Base-by-base conservation (phyloP, 2,888 invertebrate genomes). In the Orthosia gracilis region DNA sequence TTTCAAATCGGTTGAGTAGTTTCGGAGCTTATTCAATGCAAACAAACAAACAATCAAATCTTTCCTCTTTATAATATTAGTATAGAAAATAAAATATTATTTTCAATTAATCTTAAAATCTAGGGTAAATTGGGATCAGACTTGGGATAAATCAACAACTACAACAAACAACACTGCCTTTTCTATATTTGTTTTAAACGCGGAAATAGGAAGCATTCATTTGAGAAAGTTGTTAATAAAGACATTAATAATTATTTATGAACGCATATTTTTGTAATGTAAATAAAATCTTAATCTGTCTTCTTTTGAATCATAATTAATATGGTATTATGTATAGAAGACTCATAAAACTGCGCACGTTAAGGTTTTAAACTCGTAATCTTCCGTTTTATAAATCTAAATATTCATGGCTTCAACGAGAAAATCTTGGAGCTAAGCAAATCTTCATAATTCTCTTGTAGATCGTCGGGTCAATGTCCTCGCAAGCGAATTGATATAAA, bases 391-490 rank as follows among this genome's bases (percentile, higher is more conserved):
- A 58, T 54, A 76, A 72, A 40, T 70, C 49, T 73, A 66, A 85
- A 84, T 85, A 85, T 85, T 84, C 71, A 84, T 79, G 17, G 50
- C 23, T 58, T 17, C 26, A 12, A 55, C 31, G 69, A 74, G 75
- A 85, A 81, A 76, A 70, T 83, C 21, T 74, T 21, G 4, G 18
- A 63, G 23, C 26, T 76, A n/a, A 62, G 50, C 58, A 49, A 65
- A 69, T 73, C 62, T 82, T 52, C 54, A 71, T 71, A 69, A 55
- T 61, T 73, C 50, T 59, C 50, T 50, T 66, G 63, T 49, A 74
- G 52, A 78, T 74, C 67, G 73, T 23, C 67, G 62, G 84, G 78
- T 85, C 82, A 77, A 64, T 64, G 75, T 57, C 55, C 85, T 52
- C 67, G 15, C 21, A 61, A 75, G 71, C 15, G 57, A 80, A 76